phyloP scores from a whole-genome alignment of 2,113 vertebrate genomes.

The Tautogolabrus adspersus region DNA sequence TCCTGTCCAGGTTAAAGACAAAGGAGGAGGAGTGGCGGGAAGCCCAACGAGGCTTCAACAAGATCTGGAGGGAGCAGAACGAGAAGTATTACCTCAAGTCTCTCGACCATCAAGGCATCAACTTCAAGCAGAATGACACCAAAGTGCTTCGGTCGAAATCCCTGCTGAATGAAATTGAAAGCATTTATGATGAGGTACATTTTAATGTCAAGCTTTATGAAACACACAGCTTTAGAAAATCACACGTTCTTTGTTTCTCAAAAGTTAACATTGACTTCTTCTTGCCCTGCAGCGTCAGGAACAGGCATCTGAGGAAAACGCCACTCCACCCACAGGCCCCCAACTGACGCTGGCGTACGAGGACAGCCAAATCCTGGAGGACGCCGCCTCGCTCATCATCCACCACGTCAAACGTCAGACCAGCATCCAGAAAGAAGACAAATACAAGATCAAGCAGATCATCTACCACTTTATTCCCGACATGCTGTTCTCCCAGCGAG shows the following conservation, averaged over 20 bases:
- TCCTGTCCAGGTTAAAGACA: slow-evolving; percentile 90
- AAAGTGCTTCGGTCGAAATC: slow-evolving; percentile 98
- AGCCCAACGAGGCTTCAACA: slow-evolving; percentile 98
- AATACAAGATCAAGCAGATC: slow-evolving; percentile 99
- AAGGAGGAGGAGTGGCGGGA: slow-evolving; percentile 99
- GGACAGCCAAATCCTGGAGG: slow-evolving; percentile 97
- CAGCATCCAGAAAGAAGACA: slow-evolving; percentile 98
- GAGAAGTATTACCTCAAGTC: slow-evolving; percentile 99
- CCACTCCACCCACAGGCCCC: slow-evolving; percentile 85
- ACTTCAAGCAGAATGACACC: slow-evolving; percentile 99
- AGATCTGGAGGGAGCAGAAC: slow-evolving; percentile 99
- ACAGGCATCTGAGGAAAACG: slow-evolving; percentile 92
- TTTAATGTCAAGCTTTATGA: background rate
- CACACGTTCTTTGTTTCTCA: no score
- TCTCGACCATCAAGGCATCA: slow-evolving; percentile 98
- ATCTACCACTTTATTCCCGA: slow-evolving; percentile 98
- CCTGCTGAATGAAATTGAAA: slow-evolving; percentile 97
- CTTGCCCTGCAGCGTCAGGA: slow-evolving; percentile 89
- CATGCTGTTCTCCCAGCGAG: slow-evolving; percentile 94
- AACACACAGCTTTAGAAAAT: no score
- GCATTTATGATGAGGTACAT: slow-evolving; percentile 96
- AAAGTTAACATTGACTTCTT: slow-evolving; percentile 1
- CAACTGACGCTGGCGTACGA: slow-evolving; percentile 93
- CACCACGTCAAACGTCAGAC: slow-evolving; percentile 98
- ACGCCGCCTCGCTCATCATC: slow-evolving; percentile 96